These are phyloP conservation scores for Phocoena phocoena DNA, from an alignment of 2,113 vertebrate genomes.

Conservation along the genomic window DNA sequence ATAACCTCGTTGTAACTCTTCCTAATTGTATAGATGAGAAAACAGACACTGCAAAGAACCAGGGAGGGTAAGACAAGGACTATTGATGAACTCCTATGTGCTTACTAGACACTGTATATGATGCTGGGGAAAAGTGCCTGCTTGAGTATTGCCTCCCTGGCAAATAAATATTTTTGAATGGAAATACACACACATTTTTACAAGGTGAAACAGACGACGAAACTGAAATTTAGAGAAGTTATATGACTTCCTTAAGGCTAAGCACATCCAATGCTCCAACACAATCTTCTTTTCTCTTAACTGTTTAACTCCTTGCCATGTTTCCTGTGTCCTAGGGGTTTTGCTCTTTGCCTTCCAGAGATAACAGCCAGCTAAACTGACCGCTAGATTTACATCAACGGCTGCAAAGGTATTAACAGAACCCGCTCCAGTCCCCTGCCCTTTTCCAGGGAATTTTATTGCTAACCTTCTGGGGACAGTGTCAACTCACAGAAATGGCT, in stretches of 20 bases:
- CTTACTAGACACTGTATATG: not conserved
- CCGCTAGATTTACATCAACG: not conserved
- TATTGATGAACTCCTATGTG: not conserved
- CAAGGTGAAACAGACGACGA: not conserved
- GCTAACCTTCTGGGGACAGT: not conserved
- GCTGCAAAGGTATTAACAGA: not conserved
- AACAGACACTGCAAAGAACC: not conserved
- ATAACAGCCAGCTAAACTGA: not conserved
- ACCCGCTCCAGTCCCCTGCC: not conserved
- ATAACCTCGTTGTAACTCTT: not conserved
- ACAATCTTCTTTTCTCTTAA: not conserved
- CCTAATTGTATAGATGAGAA: not conserved
- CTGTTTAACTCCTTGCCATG: not conserved
- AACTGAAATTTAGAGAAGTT: not conserved
- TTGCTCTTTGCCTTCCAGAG: not conserved
- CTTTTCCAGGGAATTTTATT: not conserved
- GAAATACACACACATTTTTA: not conserved
- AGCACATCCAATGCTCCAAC: not conserved
- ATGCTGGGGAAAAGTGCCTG: not conserved
- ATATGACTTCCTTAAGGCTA: not conserved
- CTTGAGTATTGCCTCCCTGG: not conserved
- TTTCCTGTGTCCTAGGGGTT: not conserved
- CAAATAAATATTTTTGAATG: not conserved
- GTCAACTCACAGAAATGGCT: slow-evolving; percentile 44
- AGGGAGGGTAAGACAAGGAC: not conserved